Base-by-base conservation (phyloP, 2,888 invertebrate species). In the Amblyjoppa fuscipennis region DNA sequence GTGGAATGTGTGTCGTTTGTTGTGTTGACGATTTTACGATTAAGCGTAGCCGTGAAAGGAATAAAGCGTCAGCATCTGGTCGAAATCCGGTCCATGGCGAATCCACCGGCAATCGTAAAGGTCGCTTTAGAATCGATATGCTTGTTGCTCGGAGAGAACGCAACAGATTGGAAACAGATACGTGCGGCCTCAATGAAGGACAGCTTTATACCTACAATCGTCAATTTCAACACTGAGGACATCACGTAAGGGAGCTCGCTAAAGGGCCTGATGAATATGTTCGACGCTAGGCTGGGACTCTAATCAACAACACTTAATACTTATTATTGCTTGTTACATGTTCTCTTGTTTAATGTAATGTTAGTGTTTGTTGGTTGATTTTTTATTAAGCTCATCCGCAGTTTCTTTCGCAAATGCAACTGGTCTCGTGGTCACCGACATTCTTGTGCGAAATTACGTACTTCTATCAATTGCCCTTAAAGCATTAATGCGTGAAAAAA, bases 1-100 rank as follows among this genome's bases (percentile, higher is more conserved):
- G 68, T 77, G 68, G 51, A 69, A 68, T 81, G 61, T 70, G 61
- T 76, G 69, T 77, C 53, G 71, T 71, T 28, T 71, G 31, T 80
- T 75, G 64, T 71, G 61, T 73, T 81, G 79, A 85, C 82, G 76
- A 79, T 25, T 69, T 85, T 69, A 83, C 83, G 16, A 81, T 83
- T 87, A 89, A 91, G 91, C 90, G 85, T 94, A 96, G 98, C 99
- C 93, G 99, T 99, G 93, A 98, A 98, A 94, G 97, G 98, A 89
- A 99, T 99, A 95, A 98, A 98, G 96, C 98, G 98, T 95, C 98
- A 98, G 94, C 98, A 99, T 94, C 95, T 99, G 93, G 98, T 98
- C 86, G 99, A 99, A 94, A 97, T 99, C 89, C 96, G 98, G 87
- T 98, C 98, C 41, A 98, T 99, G 98, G 97, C 98, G 87, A 98